A percentile compares a stretch with the other conserved stretches of the same genome.
phyloP scores from a whole-genome alignment of 2,888 invertebrate genomes.

The Brenthis daphne region DNA sequence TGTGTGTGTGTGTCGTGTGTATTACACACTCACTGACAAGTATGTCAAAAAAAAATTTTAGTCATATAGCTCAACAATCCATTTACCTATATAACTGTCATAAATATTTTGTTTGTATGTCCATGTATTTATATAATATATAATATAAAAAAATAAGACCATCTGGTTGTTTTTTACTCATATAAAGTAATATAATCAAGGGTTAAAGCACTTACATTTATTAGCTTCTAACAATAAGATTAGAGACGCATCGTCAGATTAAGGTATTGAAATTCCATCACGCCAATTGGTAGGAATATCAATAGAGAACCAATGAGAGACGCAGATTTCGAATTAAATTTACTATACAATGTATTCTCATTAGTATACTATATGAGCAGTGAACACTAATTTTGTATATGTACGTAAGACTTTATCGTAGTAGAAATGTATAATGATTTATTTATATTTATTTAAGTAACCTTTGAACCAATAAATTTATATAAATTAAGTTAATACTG shows the following conservation, averaged over 20 bases:
- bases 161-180: background rate
- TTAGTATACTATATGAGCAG: background rate
- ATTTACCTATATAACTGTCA: too few relatives aligned
- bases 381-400: too few relatives aligned
- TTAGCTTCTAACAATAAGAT: conserved; percentile 14
- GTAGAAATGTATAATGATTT: background rate
- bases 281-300: conserved; percentile 36
- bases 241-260: conserved; percentile 39
- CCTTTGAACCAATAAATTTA: background rate
- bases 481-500: too few relatives aligned
- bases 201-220: conserved; percentile 24
- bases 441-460: background rate
- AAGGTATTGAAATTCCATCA: conserved; percentile 39
- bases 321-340: conserved; percentile 4
- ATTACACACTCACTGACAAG: too few relatives aligned
- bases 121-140: too few relatives aligned
- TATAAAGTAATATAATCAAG: background rate
- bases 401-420: too few relatives aligned
- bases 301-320: conserved; percentile 14
- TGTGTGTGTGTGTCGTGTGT: too few relatives aligned
- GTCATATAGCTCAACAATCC: too few relatives aligned
- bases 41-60: too few relatives aligned
- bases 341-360: background rate
- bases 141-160: background rate
- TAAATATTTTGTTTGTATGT: too few relatives aligned